Percentiles rank a stretch among this genome's conserved stretches.
These are phyloP conservation scores for Catalaphyllia jardinei DNA, from an alignment of 64 coral and sea anemone genomes.

Conservation along the genomic window DNA sequence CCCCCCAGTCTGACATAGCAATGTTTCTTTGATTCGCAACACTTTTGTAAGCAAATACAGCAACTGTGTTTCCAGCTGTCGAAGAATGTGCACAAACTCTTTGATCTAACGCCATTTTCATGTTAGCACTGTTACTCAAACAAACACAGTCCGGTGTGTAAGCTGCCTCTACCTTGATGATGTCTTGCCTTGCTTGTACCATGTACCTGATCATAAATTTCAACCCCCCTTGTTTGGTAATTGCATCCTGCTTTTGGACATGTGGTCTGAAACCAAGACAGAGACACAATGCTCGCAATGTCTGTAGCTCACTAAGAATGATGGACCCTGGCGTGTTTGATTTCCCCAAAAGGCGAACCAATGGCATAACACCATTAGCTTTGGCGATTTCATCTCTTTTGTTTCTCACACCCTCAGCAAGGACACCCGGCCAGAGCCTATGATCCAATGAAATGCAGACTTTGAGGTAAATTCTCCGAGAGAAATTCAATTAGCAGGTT, in stretches of 20 bases:
- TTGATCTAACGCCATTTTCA: constrained; percentile 74
- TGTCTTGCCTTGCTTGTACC: constrained; percentile 78
- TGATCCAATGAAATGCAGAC: constrained; percentile 96
- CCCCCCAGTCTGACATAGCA: constrained; percentile 82
- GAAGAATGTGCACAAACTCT: constrained; percentile 82
- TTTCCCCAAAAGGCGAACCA: constrained; percentile 84
- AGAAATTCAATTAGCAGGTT: constrained; percentile 89
- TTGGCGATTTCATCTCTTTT: constrained; percentile 92
- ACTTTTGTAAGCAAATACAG: constrained; percentile 92
- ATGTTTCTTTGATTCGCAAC: constrained; percentile 85
- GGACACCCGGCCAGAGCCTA: constrained; percentile 90
- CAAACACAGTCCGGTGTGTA: constrained; percentile 82
- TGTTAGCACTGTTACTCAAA: constrained; percentile 86
- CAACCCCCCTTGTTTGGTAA: constrained; percentile 68
- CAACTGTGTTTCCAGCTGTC: constrained; percentile 72
- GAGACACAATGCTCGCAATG: constrained; percentile 83
- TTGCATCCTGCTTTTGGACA: constrained; percentile 72
- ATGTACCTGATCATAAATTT: constrained; percentile 88
- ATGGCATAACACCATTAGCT: constrained; percentile 82
- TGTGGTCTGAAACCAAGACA: constrained; percentile 87
- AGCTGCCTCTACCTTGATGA: constrained; percentile 91
- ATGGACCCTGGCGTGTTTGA: constrained; percentile 76
- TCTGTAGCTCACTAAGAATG: constrained; percentile 79
- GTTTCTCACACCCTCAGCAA: constrained; percentile 81
- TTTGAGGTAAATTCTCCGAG: constrained; percentile 84